Conservation (phyloP, 2,113 vertebrate genomes). For the Chloropsis cyanopogon region DNA sequence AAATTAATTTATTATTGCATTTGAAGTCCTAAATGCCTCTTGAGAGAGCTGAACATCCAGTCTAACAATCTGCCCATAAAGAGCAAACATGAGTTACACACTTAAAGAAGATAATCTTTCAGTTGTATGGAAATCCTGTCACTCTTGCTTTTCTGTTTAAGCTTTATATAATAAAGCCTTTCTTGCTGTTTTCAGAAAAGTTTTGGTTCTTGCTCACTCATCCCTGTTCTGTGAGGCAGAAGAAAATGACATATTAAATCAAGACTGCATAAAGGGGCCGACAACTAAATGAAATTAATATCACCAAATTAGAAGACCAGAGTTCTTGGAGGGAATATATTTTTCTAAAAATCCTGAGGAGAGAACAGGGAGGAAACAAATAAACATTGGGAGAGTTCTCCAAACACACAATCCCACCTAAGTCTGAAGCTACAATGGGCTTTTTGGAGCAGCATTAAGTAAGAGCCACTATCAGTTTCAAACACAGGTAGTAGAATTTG, state of each 20-base stretch:
- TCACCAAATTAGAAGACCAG: background rate
- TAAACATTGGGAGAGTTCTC: background rate
- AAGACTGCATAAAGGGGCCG: background rate
- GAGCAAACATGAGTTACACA: slow-evolving; percentile 59
- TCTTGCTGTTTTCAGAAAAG: background rate
- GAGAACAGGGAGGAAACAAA: background rate
- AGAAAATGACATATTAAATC: background rate
- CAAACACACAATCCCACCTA: background rate
- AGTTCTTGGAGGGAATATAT: background rate
- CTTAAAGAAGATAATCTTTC: slow-evolving; percentile 66
- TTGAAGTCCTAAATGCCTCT: slow-evolving; percentile 46
- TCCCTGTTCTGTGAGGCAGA: background rate
- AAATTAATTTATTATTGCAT: slow-evolving; percentile 62
- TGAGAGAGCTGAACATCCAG: slow-evolving; percentile 37
- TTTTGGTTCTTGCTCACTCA: background rate
- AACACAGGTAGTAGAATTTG: slow-evolving; percentile 9
- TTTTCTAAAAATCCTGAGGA: background rate
- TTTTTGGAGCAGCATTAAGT: background rate
- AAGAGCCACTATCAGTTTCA: background rate
- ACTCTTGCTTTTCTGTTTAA: slow-evolving; percentile 64
- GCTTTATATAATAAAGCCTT: slow-evolving; percentile 9
- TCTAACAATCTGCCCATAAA: slow-evolving; percentile 55
- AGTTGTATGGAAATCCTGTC: slow-evolving; percentile 47
- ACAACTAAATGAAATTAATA: background rate
- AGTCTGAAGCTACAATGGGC: background rate